Conservation (phyloP, 2,797 vertebrate species). For the Gouania willdenowi region DNA sequence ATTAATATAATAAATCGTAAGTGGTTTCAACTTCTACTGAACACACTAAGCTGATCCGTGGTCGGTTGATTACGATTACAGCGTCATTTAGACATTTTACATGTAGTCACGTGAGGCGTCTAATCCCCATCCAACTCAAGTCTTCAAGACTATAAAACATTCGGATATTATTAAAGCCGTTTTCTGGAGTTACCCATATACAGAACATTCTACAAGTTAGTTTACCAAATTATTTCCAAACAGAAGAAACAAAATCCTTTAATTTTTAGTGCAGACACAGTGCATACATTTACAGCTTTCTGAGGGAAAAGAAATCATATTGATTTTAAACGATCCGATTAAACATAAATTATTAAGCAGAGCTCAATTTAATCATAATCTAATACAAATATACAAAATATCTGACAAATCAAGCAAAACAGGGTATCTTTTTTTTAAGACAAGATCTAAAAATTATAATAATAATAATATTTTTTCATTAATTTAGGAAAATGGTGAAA, state of each 20-base stretch:
- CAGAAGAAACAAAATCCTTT: slow-evolving; percentile 41
- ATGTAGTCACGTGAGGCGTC: slow-evolving; percentile 50
- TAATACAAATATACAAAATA: slow-evolving; percentile 68
- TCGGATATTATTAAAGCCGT: slow-evolving; percentile 66
- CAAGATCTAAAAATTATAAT: slow-evolving; percentile 52
- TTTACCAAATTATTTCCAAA: slow-evolving; percentile 66
- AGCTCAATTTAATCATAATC: slow-evolving; percentile 44
- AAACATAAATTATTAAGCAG: slow-evolving; percentile 55
- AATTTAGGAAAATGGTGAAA: slow-evolving; percentile 31
- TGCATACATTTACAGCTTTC: slow-evolving; percentile 70
- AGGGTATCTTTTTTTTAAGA: slow-evolving; percentile 40
- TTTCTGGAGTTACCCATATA: slow-evolving; percentile 73
- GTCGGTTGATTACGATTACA: slow-evolving; percentile 19
- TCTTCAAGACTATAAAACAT: slow-evolving; percentile 57
- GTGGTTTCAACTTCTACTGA: slow-evolving; percentile 79
- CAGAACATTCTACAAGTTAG: slow-evolving; percentile 74
- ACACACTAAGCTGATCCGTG: slow-evolving; percentile 72
- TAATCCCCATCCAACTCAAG: slow-evolving; percentile 48
- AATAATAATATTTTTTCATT: no score
- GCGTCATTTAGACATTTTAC: slow-evolving; percentile 52
- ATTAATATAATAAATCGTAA: slow-evolving; percentile 58
- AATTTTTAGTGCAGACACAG: slow-evolving; percentile 69
- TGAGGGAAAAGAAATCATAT: slow-evolving; percentile 46
- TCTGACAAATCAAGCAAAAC: slow-evolving; percentile 53
- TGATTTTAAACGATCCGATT: slow-evolving; percentile 52